These are phyloP conservation scores for Theonella swinhoei DNA, from an alignment of 37 sponge, comb jelly and placozoan genomes.

Conservation along the genomic window DNA sequence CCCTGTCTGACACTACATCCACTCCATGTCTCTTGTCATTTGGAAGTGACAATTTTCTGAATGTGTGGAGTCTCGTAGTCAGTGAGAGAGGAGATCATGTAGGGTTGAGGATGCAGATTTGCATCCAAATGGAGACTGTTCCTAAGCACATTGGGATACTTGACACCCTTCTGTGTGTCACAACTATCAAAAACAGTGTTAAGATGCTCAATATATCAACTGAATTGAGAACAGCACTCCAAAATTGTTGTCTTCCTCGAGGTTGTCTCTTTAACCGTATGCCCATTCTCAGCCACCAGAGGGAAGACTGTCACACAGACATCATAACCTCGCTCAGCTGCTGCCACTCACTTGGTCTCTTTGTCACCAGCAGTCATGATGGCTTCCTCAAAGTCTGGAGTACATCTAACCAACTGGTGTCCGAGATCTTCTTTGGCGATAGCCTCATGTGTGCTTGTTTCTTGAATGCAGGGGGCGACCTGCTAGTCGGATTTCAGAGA, in stretches of 20 bases:
- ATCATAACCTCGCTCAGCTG: conserved; percentile 25
- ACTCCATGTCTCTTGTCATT: conserved; percentile 36
- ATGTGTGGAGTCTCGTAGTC: conserved; percentile 48
- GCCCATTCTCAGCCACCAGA: conserved; percentile 37
- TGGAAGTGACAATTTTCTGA: conserved; percentile 43
- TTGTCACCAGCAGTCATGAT: conserved; percentile 50
- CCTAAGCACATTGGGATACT: conserved; percentile 10
- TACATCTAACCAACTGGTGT: conserved; percentile 38
- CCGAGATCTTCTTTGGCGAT: conserved; percentile 57
- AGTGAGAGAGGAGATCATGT: neutral
- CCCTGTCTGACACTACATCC: neutral
- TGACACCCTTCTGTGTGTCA: conserved; percentile 32
- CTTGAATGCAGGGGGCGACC: conserved; percentile 10
- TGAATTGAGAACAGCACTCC: neutral
- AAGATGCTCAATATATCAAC: conserved; percentile 19
- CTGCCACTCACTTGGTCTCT: conserved; percentile 17
- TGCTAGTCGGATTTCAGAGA: conserved; percentile 58
- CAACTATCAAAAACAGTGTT: conserved; percentile 10
- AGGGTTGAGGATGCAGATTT: neutral
- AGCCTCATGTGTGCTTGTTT: conserved; percentile 44
- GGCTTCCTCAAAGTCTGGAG: conserved; percentile 72
- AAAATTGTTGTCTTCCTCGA: neutral
- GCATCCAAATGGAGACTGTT: conserved; percentile 10
- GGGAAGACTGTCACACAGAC: conserved; percentile 52
- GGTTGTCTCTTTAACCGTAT: neutral